Evolutionary conservation across 2,797 vertebrate species (phyloP).

Genomic region (Dromococcyx pavoninus): DNA sequence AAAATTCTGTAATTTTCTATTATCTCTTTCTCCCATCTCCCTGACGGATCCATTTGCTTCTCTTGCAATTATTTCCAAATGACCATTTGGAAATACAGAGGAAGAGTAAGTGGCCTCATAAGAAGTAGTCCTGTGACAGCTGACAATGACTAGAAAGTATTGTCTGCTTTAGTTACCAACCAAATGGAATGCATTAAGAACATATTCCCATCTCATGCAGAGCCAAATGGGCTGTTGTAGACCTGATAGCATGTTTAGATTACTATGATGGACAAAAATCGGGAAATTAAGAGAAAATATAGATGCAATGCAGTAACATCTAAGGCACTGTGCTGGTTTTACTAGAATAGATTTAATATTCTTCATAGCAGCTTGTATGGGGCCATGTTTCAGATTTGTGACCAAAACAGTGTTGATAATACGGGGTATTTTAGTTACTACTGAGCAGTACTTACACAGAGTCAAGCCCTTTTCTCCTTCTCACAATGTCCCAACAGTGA

Average conservation of each 20-base stretch:
- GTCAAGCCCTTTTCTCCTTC: too few relatives aligned
- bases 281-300: not conserved
- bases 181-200: not conserved
- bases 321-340: not conserved
- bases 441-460: too few relatives aligned
- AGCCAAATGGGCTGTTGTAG: not conserved
- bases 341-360: too few relatives aligned
- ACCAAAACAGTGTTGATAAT: too few relatives aligned
- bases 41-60: not conserved
- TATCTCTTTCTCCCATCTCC: not conserved
- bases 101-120: not conserved
- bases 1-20: conserved; percentile 25
- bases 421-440: too few relatives aligned
- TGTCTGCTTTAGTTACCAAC: not conserved
- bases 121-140: not conserved
- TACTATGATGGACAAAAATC: not conserved
- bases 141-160: not conserved
- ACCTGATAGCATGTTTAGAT: not conserved
- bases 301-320: not conserved
- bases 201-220: not conserved
- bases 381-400: too few relatives aligned
- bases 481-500: too few relatives aligned
- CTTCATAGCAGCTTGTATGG: too few relatives aligned
- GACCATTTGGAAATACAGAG: not conserved
- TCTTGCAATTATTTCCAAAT: not conserved